Evolutionary conservation across 2,888 invertebrate species (phyloP).

Genomic region (Cerastis leucographa): DNA sequence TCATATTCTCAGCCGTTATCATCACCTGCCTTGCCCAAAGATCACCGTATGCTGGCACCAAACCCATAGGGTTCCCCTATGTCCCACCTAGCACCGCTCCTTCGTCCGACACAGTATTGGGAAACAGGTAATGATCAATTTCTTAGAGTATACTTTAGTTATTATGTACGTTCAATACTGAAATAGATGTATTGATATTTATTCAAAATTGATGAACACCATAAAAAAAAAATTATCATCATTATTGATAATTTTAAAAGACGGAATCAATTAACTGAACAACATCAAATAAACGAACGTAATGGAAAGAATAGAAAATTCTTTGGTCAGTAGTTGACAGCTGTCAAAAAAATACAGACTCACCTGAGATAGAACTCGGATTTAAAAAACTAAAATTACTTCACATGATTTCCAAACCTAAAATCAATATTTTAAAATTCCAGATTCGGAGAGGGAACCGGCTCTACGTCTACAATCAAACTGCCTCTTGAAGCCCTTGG

Average conservation of each 20-base stretch:
- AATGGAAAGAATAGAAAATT: background rate
- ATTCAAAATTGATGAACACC: background rate
- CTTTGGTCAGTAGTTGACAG: background rate
- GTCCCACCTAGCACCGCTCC: slow-evolving; percentile 64
- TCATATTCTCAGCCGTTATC: slow-evolving; percentile 67
- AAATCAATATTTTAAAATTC: slow-evolving; percentile 33
- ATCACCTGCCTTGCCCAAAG: slow-evolving; percentile 84
- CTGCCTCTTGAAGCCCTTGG: slow-evolving; percentile 93
- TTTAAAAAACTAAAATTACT: background rate
- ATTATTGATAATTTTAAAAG: background rate
- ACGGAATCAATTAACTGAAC: background rate
- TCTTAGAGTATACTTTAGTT: background rate
- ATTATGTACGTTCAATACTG: background rate
- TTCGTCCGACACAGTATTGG: slow-evolving; percentile 50
- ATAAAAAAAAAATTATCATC: background rate
- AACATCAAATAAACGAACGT: background rate
- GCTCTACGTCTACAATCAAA: slow-evolving; percentile 75
- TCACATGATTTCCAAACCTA: background rate
- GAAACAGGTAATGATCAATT: slow-evolving; percentile 68
- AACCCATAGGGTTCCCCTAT: slow-evolving; percentile 87
- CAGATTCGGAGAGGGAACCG: slow-evolving; percentile 75
- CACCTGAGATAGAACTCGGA: background rate
- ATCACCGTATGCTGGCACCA: slow-evolving; percentile 91
- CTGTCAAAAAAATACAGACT: background rate
- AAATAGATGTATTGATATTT: background rate